Base-by-base conservation (phyloP, 2,888 invertebrate species). In the Sialis lutaria region DNA sequence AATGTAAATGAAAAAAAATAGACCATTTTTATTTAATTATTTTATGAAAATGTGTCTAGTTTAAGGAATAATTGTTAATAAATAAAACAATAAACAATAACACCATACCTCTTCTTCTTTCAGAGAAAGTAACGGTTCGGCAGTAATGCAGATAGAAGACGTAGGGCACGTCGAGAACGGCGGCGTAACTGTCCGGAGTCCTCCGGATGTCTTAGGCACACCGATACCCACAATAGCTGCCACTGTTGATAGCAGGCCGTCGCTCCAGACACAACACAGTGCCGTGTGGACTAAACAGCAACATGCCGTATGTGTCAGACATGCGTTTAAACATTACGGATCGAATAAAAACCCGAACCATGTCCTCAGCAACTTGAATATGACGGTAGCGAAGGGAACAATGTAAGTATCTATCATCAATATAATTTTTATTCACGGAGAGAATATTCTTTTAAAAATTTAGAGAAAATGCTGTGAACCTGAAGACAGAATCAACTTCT, bases 351-450 rank as follows among this genome's bases (percentile, higher is more conserved):
- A 85, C 56, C 82, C 86, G 47, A 85, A 88, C 62, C 83, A 85
- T 55, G 90, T 92, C 42, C 74, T 93, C 51, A 82, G 82, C 60
- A 84, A 89, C 65, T 77, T 93, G 52, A 86, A 85, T 67, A 89
- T 93, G 86, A 90, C 90, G 48, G 92, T 93, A 51, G 85, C 84
- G 55, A 89, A 89, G 66, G 93, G 92, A 58, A 87, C 90, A 53
- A 93, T 93, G 92, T 92, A 67, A 89, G 88, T 81, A 58, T 22
- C 52, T 53, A 34, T 7, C 34, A 7, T 34, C 9, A 9, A 34
- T 6, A 34, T n/a, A n/a, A n/a, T n/a, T n/a, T n/a, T n/a, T n/a
- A n/a, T n/a, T n/a, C n/a, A n/a, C n/a, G n/a, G n/a, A n/a, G n/a
- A n/a, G n/a, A n/a, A n/a, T n/a, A n/a, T n/a, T n/a, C n/a, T n/a